A percentile compares a stretch with the other conserved stretches of the same genome.
phyloP scores from a whole-genome alignment of 2,113 vertebrate genomes.

The Tetraodon nigroviridis region DNA sequence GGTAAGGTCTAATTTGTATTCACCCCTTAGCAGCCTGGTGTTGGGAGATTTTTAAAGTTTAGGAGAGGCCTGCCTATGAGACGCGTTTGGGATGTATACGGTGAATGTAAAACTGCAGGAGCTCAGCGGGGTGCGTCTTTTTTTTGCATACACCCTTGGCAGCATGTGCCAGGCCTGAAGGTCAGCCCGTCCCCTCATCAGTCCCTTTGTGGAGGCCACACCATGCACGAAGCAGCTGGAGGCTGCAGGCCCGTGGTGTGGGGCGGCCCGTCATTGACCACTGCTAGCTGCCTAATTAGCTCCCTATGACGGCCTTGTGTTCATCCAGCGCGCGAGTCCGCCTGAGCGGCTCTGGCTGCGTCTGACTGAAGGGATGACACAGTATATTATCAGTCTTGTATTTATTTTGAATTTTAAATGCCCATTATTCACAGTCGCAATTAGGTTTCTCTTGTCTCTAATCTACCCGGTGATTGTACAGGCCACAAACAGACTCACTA shows the following conservation, averaged over 20 bases:
- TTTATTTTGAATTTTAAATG: too few relatives aligned
- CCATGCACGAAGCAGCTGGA: slow-evolving; percentile 58
- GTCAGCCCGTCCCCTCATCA: slow-evolving; percentile 68
- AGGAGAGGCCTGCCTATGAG: slow-evolving; percentile 37
- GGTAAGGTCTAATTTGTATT: slow-evolving; percentile 57
- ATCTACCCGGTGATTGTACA: too few relatives aligned
- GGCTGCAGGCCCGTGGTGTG: slow-evolving; percentile 44
- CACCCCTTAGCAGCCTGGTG: slow-evolving; percentile 46
- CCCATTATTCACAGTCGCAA: too few relatives aligned
- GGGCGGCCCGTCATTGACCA: slow-evolving; percentile 71
- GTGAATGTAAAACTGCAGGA: slow-evolving; percentile 51
- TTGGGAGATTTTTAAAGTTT: slow-evolving; percentile 57
- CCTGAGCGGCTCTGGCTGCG: slow-evolving; percentile 42
- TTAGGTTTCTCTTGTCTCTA: too few relatives aligned
- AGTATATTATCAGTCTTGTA: slow-evolving; percentile 21
- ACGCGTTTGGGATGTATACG: slow-evolving; percentile 27
- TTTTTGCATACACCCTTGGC: slow-evolving; percentile 57
- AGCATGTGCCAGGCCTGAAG: slow-evolving; percentile 70
- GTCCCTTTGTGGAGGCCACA: slow-evolving; percentile 58
- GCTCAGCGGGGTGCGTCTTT: slow-evolving; percentile 50
- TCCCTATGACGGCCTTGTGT: slow-evolving; percentile 60
- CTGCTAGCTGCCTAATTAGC: slow-evolving; percentile 73
- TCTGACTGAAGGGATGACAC: slow-evolving; percentile 56
- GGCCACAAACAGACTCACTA: slow-evolving; percentile 9
- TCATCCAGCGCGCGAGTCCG: slow-evolving; percentile 72